phyloP scores from a whole-genome alignment of 2,113 vertebrate genomes.

The Otolemur garnettii region DNA sequence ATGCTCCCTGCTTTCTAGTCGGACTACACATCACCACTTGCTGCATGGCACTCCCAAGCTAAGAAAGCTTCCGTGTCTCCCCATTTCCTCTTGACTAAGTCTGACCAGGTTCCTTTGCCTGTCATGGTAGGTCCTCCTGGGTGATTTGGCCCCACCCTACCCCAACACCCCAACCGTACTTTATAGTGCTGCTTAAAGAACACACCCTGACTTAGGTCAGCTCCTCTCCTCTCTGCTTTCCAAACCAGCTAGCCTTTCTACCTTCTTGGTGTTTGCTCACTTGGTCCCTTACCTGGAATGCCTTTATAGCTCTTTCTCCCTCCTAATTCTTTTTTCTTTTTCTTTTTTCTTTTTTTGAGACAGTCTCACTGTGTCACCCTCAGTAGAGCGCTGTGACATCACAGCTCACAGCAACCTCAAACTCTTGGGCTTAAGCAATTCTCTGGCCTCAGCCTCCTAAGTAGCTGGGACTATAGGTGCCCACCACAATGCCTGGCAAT shows the following conservation, averaged over 20 bases:
- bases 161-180: background rate
- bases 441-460: no score
- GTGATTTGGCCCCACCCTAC: conserved; percentile 3
- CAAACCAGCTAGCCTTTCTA: background rate
- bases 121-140: background rate
- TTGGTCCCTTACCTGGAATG: background rate
- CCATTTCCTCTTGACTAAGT: background rate
- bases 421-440: no score
- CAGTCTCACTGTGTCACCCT: no score
- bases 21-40: background rate
- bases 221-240: conserved; percentile 13
- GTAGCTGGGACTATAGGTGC: no score
- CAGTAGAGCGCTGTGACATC: no score
- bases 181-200: background rate
- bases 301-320: background rate
- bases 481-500: no score
- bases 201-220: background rate
- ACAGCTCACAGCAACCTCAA: no score
- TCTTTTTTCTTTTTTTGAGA: no score
- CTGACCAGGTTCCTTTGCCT: background rate
- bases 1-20: background rate
- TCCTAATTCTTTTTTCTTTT: background rate
- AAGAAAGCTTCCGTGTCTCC: background rate
- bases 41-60: background rate
- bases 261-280: background rate